Conservation (phyloP, 2,113 vertebrate species). For the Amphiprion ocellaris region DNA sequence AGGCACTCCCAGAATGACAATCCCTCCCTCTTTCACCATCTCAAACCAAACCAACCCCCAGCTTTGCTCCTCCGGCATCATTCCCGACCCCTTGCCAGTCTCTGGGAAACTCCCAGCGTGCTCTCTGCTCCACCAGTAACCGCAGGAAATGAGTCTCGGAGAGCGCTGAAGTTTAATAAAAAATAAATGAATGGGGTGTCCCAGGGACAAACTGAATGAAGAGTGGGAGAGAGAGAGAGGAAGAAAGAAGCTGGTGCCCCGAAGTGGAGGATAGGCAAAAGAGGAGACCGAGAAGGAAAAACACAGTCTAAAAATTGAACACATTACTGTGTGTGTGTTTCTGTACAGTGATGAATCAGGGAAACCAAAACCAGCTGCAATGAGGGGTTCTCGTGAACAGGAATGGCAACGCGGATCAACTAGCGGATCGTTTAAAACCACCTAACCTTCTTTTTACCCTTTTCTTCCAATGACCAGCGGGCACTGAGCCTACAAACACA, state of each 20-base stretch:
- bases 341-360: conserved; percentile 72
- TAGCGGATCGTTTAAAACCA: conserved; percentile 69
- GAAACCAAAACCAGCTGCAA: conserved; percentile 82
- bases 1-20: conserved; percentile 28
- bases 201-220: conserved; percentile 76
- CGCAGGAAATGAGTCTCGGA: conserved; percentile 84
- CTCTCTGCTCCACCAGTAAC: conserved; percentile 80
- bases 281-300: conserved; percentile 54
- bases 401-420: conserved; percentile 61
- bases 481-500: conserved; percentile 63
- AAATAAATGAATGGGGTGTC: conserved; percentile 87
- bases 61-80: conserved; percentile 61
- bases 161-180: conserved; percentile 88
- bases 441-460: conserved; percentile 63
- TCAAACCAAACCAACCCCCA: conserved; percentile 47
- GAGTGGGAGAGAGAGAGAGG: conserved; percentile 49
- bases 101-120: conserved; percentile 82
- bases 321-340: conserved; percentile 69
- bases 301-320: conserved; percentile 62
- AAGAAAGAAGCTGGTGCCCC: conserved; percentile 56
- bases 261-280: conserved; percentile 54
- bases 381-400: conserved; percentile 41
- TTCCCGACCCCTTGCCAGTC: conserved; percentile 75
- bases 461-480: conserved; percentile 51
- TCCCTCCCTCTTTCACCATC: conserved; percentile 48